A percentile compares a stretch with the other conserved stretches of the same genome.
phyloP scores from a whole-genome alignment of 1,140 invertebrate genomes.

The Drosophila sp. region DNA sequence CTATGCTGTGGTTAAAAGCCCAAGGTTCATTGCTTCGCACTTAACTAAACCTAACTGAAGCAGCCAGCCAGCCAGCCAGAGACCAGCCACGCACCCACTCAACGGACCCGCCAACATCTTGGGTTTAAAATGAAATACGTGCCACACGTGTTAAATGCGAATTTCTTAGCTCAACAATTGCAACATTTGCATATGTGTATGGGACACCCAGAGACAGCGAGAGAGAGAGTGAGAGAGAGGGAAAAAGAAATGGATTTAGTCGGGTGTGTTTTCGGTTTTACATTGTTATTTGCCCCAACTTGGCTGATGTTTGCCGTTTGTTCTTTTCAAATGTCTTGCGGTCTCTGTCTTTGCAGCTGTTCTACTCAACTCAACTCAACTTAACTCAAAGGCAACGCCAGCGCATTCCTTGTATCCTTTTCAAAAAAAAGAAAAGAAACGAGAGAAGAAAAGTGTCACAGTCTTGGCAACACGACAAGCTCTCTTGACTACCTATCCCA shows the following conservation, averaged over 20 bases:
- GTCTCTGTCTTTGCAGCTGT: slow-evolving; percentile 31
- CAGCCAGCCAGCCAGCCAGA: neutral
- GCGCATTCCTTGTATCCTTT: slow-evolving; percentile 49
- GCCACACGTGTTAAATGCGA: slow-evolving; percentile 76
- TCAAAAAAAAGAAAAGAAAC: slow-evolving; percentile 24
- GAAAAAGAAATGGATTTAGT: slow-evolving; percentile 35
- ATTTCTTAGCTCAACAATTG: slow-evolving; percentile 68
- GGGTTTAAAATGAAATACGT: slow-evolving; percentile 72
- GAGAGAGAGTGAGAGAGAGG: neutral
- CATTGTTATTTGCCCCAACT: slow-evolving; percentile 10
- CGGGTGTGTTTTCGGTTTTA: slow-evolving; percentile 26
- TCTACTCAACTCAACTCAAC: slow-evolving; percentile 2
- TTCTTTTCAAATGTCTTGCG: slow-evolving; percentile 67
- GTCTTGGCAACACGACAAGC: slow-evolving; percentile 43
- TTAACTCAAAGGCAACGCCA: slow-evolving; percentile 10
- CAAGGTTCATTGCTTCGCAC: slow-evolving; percentile 58
- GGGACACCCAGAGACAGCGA: neutral
- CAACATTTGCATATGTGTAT: slow-evolving; percentile 67
- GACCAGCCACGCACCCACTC: slow-evolving; percentile 1
- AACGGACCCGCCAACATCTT: slow-evolving; percentile 17
- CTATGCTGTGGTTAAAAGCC: slow-evolving; percentile 19
- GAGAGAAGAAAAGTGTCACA: slow-evolving; percentile 31
- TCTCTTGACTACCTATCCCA: slow-evolving; percentile 2
- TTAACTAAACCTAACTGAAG: slow-evolving; percentile 24
- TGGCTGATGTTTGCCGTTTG: slow-evolving; percentile 47